These are phyloP conservation scores for Steinernema hermaphroditum DNA, from an alignment of 2,888 invertebrate genomes.

Conservation along the genomic window DNA sequence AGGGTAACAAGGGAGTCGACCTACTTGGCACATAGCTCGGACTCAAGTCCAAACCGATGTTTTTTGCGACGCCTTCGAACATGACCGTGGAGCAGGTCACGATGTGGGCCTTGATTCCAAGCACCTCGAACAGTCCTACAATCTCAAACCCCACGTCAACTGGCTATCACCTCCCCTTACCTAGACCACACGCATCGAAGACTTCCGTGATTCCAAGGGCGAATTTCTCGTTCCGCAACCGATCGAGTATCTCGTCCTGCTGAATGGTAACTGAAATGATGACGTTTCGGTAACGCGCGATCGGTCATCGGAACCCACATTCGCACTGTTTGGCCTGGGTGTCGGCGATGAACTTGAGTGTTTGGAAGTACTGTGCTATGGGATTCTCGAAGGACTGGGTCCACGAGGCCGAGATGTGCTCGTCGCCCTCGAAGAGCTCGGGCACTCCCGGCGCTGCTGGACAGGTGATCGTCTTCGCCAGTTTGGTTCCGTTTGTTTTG, in stretches of 20 bases:
- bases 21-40: not conserved
- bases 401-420: not conserved
- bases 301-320: not conserved
- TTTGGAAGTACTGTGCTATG: not conserved
- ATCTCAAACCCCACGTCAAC: not conserved
- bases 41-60: not conserved
- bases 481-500: not conserved
- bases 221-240: no score
- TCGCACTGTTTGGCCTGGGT: not conserved
- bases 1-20: no score
- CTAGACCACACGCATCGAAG: no score
- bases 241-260: no score
- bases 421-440: not conserved
- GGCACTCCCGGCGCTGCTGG: not conserved
- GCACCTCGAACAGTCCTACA: not conserved
- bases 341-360: slow-evolving; percentile 4
- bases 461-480: not conserved
- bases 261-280: no score
- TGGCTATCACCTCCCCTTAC: no score
- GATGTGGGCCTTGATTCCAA: not conserved
- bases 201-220: no score
- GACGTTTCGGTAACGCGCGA: no score
- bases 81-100: not conserved
- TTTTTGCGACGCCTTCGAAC: not conserved
- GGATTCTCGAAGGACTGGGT: not conserved